These are phyloP conservation scores for Thecocarcelia acutangulata DNA, from an alignment of 2,888 invertebrate species.

Conservation along the genomic window DNA sequence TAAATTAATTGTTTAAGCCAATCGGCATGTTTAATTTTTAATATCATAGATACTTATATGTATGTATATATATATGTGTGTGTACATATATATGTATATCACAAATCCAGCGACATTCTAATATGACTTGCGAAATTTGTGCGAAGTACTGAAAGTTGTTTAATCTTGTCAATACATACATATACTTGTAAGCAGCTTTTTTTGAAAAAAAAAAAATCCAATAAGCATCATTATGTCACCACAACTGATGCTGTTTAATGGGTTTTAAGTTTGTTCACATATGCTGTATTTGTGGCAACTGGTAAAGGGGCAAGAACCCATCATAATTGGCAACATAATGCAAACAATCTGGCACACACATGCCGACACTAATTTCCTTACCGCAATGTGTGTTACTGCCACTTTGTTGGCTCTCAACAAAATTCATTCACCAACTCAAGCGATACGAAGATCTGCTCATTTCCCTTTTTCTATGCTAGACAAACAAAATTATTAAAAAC, in stretches of 20 bases:
- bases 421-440: conserved; percentile 1
- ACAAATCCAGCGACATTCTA: too few relatives aligned
- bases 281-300: conserved; percentile 7
- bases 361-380: conserved; percentile 20
- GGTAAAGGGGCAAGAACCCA: conserved; percentile 40
- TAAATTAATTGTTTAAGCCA: too few relatives aligned
- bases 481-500: conserved; percentile 56
- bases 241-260: conserved; percentile 8
- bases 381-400: conserved; percentile 4
- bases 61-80: too few relatives aligned
- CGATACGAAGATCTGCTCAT: conserved; percentile 22
- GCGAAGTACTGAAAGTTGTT: too few relatives aligned
- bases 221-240: background rate
- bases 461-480: conserved; percentile 32
- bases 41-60: too few relatives aligned
- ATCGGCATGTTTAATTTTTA: too few relatives aligned
- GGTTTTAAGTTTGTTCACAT: conserved; percentile 27
- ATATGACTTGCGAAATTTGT: too few relatives aligned
- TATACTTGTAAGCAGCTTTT: background rate
- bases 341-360: conserved; percentile 20
- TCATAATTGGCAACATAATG: conserved; percentile 24
- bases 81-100: too few relatives aligned
- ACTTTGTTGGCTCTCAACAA: conserved; percentile 11
- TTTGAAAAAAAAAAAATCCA: background rate
- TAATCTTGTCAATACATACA: background rate